phyloP scores from a whole-genome alignment of 2,888 invertebrate genomes.

The Drosophila setosimentum region DNA sequence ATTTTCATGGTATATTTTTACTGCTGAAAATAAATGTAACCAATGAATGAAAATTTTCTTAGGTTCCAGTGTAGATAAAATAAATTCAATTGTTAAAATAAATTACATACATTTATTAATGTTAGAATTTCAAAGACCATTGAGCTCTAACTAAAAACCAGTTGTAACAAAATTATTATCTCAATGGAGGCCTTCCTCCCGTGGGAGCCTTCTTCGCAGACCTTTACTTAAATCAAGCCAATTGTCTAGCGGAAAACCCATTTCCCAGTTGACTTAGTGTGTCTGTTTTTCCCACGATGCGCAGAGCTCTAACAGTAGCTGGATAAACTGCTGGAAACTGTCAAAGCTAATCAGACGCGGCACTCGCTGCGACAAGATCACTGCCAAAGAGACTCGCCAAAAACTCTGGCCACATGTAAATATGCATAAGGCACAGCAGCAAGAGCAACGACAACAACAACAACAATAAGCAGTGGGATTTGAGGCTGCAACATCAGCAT shows the following conservation, averaged over 20 bases:
- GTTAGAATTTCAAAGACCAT: neutral
- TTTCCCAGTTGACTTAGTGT: neutral
- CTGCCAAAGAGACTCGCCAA: slow-evolving; percentile 55
- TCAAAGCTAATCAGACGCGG: slow-evolving; percentile 76
- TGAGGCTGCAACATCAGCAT: slow-evolving; percentile 49
- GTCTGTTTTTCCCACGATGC: slow-evolving; percentile 62
- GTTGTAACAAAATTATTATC: neutral
- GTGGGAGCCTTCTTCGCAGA: neutral
- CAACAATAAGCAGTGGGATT: slow-evolving; percentile 58
- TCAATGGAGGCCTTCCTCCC: neutral
- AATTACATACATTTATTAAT: neutral
- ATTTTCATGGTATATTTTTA: no score
- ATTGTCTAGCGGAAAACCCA: neutral
- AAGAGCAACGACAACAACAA: slow-evolving; percentile 13
- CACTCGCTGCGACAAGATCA: slow-evolving; percentile 72
- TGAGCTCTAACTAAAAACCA: neutral
- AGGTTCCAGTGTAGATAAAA: neutral
- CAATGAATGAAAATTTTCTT: no score
- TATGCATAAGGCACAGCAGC: slow-evolving; percentile 64
- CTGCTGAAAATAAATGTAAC: no score
- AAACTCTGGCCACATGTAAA: slow-evolving; percentile 57
- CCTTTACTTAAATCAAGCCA: slow-evolving; percentile 1
- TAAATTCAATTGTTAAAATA: neutral
- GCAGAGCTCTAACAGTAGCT: slow-evolving; percentile 64
- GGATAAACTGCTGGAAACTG: slow-evolving; percentile 67